phyloP scores from a whole-genome alignment of 1,140 invertebrate species.

The Apocrypta bakeri region DNA sequence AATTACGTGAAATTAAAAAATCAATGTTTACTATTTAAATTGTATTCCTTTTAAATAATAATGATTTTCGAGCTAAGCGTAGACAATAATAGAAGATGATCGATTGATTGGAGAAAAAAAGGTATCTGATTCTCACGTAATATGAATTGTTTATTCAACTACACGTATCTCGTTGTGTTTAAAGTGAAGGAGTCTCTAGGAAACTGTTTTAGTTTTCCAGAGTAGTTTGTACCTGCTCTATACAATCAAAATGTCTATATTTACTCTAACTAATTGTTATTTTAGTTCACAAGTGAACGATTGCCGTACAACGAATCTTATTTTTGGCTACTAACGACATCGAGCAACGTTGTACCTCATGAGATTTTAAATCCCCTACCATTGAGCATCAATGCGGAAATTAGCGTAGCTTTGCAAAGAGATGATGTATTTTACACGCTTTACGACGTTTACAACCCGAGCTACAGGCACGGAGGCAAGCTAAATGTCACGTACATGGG shows the following conservation, averaged over 20 bases:
- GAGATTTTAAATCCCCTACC: conserved; percentile 54
- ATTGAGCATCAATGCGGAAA: conserved; percentile 58
- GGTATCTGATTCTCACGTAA: too few relatives aligned
- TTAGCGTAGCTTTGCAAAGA: conserved; percentile 51
- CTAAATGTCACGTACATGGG: conserved; percentile 74
- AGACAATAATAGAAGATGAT: too few relatives aligned
- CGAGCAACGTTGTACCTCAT: conserved; percentile 37
- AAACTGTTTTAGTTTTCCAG: too few relatives aligned
- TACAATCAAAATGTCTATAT: not conserved
- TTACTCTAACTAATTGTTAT: not conserved
- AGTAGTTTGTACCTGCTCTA: too few relatives aligned
- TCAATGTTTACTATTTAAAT: too few relatives aligned
- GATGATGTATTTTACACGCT: conserved; percentile 52
- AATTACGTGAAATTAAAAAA: too few relatives aligned
- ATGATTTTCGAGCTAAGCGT: too few relatives aligned
- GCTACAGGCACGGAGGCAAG: conserved; percentile 72
- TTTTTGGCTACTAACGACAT: conserved; percentile 58
- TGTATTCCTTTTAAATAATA: too few relatives aligned
- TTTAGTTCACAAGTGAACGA: conserved; percentile 4
- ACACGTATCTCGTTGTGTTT: too few relatives aligned
- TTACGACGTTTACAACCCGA: conserved; percentile 71
- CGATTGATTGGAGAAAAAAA: too few relatives aligned
- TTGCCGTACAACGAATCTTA: conserved; percentile 61
- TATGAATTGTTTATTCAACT: too few relatives aligned
- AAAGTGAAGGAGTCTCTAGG: too few relatives aligned